Conservation (phyloP, 2,113 vertebrate genomes). For the Laticauda laticaudata region DNA sequence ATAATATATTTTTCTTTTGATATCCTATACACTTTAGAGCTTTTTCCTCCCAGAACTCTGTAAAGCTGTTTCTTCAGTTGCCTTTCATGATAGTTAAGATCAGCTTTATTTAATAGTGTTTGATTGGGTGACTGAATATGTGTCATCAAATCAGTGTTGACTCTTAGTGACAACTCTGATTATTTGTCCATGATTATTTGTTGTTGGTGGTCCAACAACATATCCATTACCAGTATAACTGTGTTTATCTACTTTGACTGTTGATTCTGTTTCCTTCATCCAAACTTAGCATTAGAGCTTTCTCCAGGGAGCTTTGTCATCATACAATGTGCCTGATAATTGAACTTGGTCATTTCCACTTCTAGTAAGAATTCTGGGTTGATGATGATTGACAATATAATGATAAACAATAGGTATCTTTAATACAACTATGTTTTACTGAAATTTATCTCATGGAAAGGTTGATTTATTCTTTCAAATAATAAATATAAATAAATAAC, state of each 20-base stretch:
- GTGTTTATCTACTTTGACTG: not conserved
- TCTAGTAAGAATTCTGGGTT: not conserved
- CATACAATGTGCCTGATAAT: not conserved
- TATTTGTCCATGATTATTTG: not conserved
- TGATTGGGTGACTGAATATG: not conserved
- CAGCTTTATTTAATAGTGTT: not conserved
- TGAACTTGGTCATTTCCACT: not conserved
- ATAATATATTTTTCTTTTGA: not conserved
- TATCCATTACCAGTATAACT: not conserved
- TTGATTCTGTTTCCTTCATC: not conserved
- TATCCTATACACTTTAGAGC: not conserved
- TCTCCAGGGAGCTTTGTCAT: not conserved
- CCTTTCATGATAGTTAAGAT: not conserved
- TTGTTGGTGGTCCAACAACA: not conserved
- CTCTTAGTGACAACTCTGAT: not conserved
- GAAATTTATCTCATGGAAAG: not conserved
- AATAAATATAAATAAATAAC: not conserved
- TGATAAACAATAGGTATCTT: not conserved
- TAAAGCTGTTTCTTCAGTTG: not conserved
- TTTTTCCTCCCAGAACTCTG: not conserved
- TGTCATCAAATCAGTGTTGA: not conserved
- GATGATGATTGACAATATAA: not conserved
- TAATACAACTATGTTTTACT: not conserved
- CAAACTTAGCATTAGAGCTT: not conserved
- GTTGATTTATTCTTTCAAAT: not conserved